These are phyloP conservation scores for Torymus auratus DNA, from an alignment of 2,888 invertebrate genomes.

Conservation along the genomic window DNA sequence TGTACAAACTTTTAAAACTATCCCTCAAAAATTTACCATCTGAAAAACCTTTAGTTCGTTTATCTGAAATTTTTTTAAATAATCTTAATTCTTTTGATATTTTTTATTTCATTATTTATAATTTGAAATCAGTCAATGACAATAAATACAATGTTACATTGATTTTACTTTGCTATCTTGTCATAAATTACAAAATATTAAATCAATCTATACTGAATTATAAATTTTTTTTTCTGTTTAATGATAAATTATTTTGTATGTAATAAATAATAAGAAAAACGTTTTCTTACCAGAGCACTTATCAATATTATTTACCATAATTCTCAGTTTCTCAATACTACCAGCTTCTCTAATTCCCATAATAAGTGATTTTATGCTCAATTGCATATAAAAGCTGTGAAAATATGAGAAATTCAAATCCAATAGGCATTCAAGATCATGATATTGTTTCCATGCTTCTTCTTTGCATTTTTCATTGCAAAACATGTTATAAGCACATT, in stretches of 20 bases:
- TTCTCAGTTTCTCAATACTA: slow-evolving; percentile 73
- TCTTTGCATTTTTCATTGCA: slow-evolving; percentile 82
- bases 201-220: too few species aligned
- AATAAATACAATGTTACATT: too few species aligned
- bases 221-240: too few species aligned
- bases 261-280: slow-evolving; percentile 11
- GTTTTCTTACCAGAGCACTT: slow-evolving; percentile 63
- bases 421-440: slow-evolving; percentile 85
- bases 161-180: too few species aligned
- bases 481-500: slow-evolving; percentile 82
- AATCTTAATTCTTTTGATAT: too few species aligned
- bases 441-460: slow-evolving; percentile 83
- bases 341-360: slow-evolving; percentile 75
- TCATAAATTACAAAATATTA: too few species aligned
- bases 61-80: slow-evolving; percentile 57
- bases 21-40: background rate
- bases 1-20: slow-evolving; percentile 21
- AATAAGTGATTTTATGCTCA: slow-evolving; percentile 81
- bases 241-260: too few species aligned
- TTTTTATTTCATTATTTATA: slow-evolving; percentile 44
- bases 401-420: background rate
- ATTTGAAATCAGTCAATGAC: background rate
- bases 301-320: slow-evolving; percentile 70
- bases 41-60: slow-evolving; percentile 63
- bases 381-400: background rate